Evolutionary conservation across 2,113 vertebrate genomes (phyloP).

Genomic region (Rhegmatorhina hoffmannsi): DNA sequence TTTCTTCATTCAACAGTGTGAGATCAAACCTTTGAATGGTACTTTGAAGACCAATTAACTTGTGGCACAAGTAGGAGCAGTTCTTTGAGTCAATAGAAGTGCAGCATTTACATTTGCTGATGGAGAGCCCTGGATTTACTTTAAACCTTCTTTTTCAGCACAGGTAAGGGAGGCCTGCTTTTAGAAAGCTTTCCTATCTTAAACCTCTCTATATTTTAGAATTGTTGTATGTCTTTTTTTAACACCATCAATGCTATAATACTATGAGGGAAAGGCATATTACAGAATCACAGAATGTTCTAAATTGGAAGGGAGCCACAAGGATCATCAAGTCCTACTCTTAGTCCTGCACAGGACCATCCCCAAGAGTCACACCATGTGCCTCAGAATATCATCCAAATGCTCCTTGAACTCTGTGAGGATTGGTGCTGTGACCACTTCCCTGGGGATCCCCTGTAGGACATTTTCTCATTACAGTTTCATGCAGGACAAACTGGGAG

Average conservation of each 20-base stretch:
- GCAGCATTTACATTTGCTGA: neutral
- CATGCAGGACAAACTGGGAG: neutral
- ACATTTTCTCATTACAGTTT: neutral
- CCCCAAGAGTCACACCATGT: neutral
- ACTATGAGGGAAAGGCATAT: neutral
- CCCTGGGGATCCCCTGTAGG: neutral
- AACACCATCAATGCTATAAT: neutral
- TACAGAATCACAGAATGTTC: neutral
- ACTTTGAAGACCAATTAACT: slow-evolving; percentile 9
- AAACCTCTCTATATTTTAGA: neutral
- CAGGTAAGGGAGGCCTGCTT: neutral
- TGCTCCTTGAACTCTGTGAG: neutral
- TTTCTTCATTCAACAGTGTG: neutral
- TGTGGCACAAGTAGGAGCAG: neutral
- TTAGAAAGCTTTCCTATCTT: neutral
- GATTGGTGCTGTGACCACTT: neutral
- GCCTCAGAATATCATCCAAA: neutral
- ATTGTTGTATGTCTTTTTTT: neutral
- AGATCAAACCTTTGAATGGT: neutral
- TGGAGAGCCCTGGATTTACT: neutral
- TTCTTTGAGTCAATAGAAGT: neutral
- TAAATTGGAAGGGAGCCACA: neutral
- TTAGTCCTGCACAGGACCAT: neutral
- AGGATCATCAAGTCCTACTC: neutral
- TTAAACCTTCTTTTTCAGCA: neutral